Base-by-base conservation (phyloP, 2,797 vertebrate species). In the Morelia viridis region DNA sequence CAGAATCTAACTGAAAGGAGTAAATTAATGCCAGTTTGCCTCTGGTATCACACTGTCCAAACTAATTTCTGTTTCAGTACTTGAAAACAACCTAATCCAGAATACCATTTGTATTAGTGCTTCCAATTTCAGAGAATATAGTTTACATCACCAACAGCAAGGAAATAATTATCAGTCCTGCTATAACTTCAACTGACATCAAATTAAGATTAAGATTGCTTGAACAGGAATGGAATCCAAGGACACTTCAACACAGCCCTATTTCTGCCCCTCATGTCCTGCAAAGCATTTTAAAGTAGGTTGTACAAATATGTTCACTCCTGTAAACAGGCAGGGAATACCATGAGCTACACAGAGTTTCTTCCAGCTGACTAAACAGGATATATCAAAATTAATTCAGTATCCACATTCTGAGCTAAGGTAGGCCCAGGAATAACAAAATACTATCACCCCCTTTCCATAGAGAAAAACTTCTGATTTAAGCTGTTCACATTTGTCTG, bases 151-250 rank as follows among this genome's bases (percentile, higher is more conserved):
- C 2, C 58, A 87, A 50, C 57, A 91, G 26, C 64, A 89, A 10
- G 87, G 56, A 91, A 41, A 90, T 71, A 53, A 17, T 57, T 50
- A 89, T 56, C 3, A 60, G 5, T 46, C 0, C 0, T 60, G 62
- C 26, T 92, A 90, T 88, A 19, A 84, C 87, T 93, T 90, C 68
- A 56, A 17, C 35, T 68, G 31, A 57, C 90, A 22, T 46, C 53
- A 87, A 53, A 89, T 22, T 76, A 65, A n/a, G 12, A 85, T 2
- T 12, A 65, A 85, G 60, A 17, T 8, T 91, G 61, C 90, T 80
- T 28, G 28, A 76, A 57, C 1, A 58, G 53, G 11, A 76, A 76
- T n/a, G 7, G 10, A 90, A 83, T 4, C 31, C 31, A 58, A 89
- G 68, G 22, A 7, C 68, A 89, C 3, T 9, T 50, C 56, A 80